These are phyloP conservation scores for Holothuria scabra DNA, from an alignment of 53 echinoderm and acorn worm species.

Conservation along the genomic window DNA sequence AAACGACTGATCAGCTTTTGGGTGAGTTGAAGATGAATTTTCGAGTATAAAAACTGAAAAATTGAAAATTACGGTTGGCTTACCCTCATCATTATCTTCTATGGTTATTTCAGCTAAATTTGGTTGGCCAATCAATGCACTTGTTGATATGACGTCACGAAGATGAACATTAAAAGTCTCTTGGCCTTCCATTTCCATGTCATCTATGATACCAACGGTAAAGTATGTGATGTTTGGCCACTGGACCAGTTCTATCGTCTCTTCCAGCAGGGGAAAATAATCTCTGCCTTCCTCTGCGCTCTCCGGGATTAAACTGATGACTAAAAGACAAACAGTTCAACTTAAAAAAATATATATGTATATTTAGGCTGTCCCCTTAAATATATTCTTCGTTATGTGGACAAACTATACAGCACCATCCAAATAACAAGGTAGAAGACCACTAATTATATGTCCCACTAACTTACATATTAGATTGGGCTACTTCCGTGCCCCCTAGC, in stretches of 20 bases:
- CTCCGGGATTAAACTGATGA: slow-evolving; percentile 3
- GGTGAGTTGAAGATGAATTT: not conserved
- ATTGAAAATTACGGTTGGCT: too few species aligned
- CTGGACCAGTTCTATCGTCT: not conserved
- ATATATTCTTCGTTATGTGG: too few species aligned
- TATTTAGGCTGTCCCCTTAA: too few species aligned
- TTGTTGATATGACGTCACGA: not conserved
- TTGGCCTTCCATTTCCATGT: not conserved
- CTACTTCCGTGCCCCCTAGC: too few species aligned
- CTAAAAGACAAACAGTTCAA: not conserved
- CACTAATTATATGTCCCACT: too few species aligned
- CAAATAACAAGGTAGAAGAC: too few species aligned
- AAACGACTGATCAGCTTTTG: too few species aligned
- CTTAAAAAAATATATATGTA: too few species aligned
- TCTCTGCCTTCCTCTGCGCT: slow-evolving; percentile 10
- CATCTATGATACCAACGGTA: slow-evolving; percentile 16
- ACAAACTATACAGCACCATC: too few species aligned
- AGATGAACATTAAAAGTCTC: slow-evolving; percentile 11
- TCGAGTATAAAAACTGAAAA: too few species aligned
- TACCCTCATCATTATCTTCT: slow-evolving; percentile 30
- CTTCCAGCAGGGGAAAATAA: slow-evolving; percentile 8
- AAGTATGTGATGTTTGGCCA: slow-evolving; percentile 15
- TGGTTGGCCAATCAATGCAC: slow-evolving; percentile 2
- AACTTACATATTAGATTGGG: too few species aligned
- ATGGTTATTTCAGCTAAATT: slow-evolving; percentile 28